Percentiles rank a stretch among this genome's conserved stretches.
These are phyloP conservation scores for Tubulanus polymorphus DNA, from an alignment of 2,888 invertebrate species.

Conservation along the genomic window DNA sequence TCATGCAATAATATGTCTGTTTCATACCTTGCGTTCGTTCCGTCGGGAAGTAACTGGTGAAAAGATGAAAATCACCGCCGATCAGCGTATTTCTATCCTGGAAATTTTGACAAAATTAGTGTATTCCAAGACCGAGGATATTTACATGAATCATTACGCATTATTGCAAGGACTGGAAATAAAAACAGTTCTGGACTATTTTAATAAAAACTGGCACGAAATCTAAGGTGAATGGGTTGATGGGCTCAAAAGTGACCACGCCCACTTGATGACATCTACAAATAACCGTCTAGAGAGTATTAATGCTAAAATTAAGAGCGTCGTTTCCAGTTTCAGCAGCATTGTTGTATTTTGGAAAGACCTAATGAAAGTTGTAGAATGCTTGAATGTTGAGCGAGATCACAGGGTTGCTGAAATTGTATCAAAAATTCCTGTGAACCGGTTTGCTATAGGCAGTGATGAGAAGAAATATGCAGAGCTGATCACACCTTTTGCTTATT, in stretches of 20 bases:
- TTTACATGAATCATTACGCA: conserved; percentile 1
- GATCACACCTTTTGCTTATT: background rate
- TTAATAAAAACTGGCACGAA: conserved; percentile 14
- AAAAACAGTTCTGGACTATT: conserved; percentile 9
- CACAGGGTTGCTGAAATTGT: conserved; percentile 4
- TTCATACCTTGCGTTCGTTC: conserved; percentile 18
- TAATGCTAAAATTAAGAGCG: conserved; percentile 14
- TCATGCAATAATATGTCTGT: conserved; percentile 18
- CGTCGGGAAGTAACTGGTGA: conserved; percentile 18
- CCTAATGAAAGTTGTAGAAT: conserved; percentile 9
- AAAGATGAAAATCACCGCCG: conserved; percentile 7
- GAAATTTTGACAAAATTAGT: conserved; percentile 12
- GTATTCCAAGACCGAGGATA: conserved; percentile 10
- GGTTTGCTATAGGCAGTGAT: too few species aligned
- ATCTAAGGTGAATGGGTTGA: conserved; percentile 17
- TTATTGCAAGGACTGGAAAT: background rate
- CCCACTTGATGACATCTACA: conserved; percentile 6
- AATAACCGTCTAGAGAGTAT: conserved; percentile 16
- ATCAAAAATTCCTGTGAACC: conserved; percentile 7
- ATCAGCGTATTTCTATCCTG: conserved; percentile 6
- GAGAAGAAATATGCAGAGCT: background rate
- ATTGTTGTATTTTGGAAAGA: conserved; percentile 10
- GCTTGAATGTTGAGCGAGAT: conserved; percentile 13
- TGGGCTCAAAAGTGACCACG: conserved; percentile 9
- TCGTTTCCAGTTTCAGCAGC: conserved; percentile 4